A percentile compares a stretch with the other conserved stretches of the same genome.
Conservation (phyloP, 92 coral and sea anemone species). For the Hydrozoanthus gracilis region DNA sequence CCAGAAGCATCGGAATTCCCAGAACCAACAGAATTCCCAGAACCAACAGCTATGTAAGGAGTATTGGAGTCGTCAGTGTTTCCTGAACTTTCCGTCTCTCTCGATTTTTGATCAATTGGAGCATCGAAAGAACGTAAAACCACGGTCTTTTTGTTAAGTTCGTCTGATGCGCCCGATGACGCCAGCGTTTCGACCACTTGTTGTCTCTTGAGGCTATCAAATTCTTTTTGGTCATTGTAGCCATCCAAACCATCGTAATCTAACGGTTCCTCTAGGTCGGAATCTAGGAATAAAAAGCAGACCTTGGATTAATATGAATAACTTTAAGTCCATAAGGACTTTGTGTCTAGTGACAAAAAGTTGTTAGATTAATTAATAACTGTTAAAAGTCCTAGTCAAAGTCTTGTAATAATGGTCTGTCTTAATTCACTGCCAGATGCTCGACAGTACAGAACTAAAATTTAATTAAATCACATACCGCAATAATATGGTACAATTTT, state of each 20-base stretch:
- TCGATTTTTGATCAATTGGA: neutral
- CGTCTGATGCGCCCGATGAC: neutral
- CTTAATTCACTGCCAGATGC: too few species aligned
- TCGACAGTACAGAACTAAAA: too few species aligned
- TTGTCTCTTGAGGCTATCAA: neutral
- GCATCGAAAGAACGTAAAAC: neutral
- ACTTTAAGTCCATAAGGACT: neutral
- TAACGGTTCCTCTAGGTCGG: constrained; percentile 29
- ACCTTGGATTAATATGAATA: too few species aligned
- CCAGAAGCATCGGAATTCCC: constrained; percentile 43
- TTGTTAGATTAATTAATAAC: too few species aligned
- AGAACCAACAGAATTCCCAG: constrained; percentile 35
- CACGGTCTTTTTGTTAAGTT: neutral
- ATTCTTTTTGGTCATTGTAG: neutral
- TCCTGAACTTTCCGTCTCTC: neutral
- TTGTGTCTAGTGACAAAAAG: neutral
- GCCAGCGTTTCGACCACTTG: neutral
- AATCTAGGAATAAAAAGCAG: neutral
- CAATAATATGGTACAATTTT: too few species aligned
- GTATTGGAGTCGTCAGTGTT: constrained; percentile 2
- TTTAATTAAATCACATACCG: too few species aligned
- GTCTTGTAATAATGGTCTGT: too few species aligned
- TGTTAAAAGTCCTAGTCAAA: too few species aligned
- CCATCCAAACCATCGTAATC: neutral
- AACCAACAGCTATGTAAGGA: constrained; percentile 11